A percentile compares a stretch with the other conserved stretches of the same genome.
phyloP scores from a whole-genome alignment of 1,140 invertebrate species.

The Hycleus phaleratus region DNA sequence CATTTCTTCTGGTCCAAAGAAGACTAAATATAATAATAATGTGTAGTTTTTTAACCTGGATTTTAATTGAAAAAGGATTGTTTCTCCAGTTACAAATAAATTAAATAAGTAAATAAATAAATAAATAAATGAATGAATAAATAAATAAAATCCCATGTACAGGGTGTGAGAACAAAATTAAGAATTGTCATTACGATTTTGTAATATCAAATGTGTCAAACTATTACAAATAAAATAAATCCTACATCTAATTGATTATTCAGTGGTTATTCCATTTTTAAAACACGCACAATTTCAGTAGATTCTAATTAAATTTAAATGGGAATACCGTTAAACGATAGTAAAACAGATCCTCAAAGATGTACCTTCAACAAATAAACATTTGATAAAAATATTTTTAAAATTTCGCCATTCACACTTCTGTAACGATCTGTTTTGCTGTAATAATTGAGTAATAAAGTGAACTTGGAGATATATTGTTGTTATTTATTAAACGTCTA shows the following conservation, averaged over 20 bases:
- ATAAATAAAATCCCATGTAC: slow-evolving; percentile 34
- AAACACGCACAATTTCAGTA: slow-evolving; percentile 10
- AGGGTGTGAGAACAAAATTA: slow-evolving; percentile 34
- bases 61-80: slow-evolving; percentile 39
- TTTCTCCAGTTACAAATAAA: slow-evolving; percentile 33
- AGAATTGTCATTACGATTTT: slow-evolving; percentile 34
- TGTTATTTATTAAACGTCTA: too few relatives aligned
- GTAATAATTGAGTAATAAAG: too few relatives aligned
- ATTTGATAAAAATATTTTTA: too few relatives aligned
- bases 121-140: neutral
- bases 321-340: too few relatives aligned
- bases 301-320: too few relatives aligned
- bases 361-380: too few relatives aligned
- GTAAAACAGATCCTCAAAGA: too few relatives aligned
- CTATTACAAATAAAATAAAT: slow-evolving; percentile 31
- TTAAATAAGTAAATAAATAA: neutral
- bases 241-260: slow-evolving; percentile 22
- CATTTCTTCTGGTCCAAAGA: slow-evolving; percentile 42
- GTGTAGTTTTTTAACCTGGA: slow-evolving; percentile 41
- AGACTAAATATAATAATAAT: slow-evolving; percentile 40
- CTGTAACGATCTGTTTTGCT: too few relatives aligned
- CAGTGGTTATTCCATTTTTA: slow-evolving; percentile 4
- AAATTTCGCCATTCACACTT: too few relatives aligned
- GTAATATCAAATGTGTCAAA: slow-evolving; percentile 40
- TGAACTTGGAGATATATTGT: too few relatives aligned